Percentiles rank a stretch among this genome's conserved stretches.
Conservation (phyloP, 2,888 invertebrate species). For the Latrodectus elegans region DNA sequence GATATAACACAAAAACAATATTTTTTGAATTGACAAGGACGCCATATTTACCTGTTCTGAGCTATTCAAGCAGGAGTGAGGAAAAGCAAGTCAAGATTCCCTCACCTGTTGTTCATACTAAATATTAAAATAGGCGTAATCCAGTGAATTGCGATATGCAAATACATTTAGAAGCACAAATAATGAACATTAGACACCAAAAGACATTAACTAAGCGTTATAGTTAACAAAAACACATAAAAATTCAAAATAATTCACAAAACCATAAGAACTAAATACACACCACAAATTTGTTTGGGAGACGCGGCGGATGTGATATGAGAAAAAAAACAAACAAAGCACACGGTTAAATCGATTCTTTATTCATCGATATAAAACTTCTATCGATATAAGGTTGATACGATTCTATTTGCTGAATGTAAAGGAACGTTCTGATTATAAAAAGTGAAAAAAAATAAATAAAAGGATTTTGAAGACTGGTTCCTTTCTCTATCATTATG, state of each 20-base stretch:
- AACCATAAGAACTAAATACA: background rate
- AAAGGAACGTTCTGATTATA: background rate
- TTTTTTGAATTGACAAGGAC: slow-evolving; percentile 29
- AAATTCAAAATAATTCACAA: background rate
- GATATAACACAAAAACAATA: background rate
- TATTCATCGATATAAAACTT: background rate
- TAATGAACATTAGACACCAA: slow-evolving; percentile 1
- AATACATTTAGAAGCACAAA: background rate
- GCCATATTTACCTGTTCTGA: slow-evolving; percentile 66
- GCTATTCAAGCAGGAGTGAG: slow-evolving; percentile 28
- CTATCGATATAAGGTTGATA: background rate
- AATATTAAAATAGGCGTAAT: background rate
- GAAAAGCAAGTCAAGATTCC: slow-evolving; percentile 21
- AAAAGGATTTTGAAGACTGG: background rate
- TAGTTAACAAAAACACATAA: background rate
- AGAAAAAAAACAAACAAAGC: background rate
- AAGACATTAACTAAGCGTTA: background rate
- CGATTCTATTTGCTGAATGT: background rate
- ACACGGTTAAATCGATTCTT: background rate
- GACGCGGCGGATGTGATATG: background rate
- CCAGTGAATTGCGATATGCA: slow-evolving; percentile 17
- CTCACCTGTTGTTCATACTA: slow-evolving; percentile 53
- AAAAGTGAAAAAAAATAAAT: background rate
- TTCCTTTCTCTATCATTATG: background rate
- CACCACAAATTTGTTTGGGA: background rate